Percentiles rank a stretch among this genome's conserved stretches.
Evolutionary conservation across 1,140 invertebrate genomes (phyloP).

Genomic region (Anoplophora glabripennis): DNA sequence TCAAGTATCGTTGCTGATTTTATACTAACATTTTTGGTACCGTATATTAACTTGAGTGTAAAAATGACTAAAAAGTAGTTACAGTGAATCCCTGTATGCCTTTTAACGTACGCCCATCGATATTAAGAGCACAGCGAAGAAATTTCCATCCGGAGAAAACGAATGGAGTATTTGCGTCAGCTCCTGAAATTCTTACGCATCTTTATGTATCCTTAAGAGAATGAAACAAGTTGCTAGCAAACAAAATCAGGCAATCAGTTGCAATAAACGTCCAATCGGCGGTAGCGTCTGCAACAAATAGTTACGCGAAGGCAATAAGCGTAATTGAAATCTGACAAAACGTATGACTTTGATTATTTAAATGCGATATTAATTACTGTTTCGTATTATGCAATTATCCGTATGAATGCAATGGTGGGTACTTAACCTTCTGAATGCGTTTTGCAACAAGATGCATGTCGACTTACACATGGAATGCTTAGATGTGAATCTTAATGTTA

Average conservation of each 20-base stretch:
- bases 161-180: constrained; percentile 4
- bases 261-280: constrained; percentile 13
- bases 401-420: constrained; percentile 14
- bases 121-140: no score
- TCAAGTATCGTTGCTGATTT: no score
- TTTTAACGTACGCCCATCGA: no score
- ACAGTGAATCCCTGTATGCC: no score
- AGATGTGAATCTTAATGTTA: constrained; percentile 34
- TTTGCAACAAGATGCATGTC: constrained; percentile 31
- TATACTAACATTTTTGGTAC: no score
- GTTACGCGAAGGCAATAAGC: constrained; percentile 5
- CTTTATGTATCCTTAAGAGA: neutral
- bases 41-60: no score
- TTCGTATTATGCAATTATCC: constrained; percentile 22
- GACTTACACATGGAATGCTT: constrained; percentile 28
- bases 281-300: constrained; percentile 3
- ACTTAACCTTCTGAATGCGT: constrained; percentile 24
- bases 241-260: constrained; percentile 8
- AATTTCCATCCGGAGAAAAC: no score
- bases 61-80: no score
- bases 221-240: constrained; percentile 1
- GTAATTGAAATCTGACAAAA: constrained; percentile 19
- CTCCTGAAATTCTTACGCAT: constrained; percentile 4
- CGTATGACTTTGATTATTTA: constrained; percentile 14
- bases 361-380: constrained; percentile 28